A percentile compares a stretch with the other conserved stretches of the same genome.
Conservation (phyloP, 1,140 invertebrate species). For the Hylyphantes graminicola region DNA sequence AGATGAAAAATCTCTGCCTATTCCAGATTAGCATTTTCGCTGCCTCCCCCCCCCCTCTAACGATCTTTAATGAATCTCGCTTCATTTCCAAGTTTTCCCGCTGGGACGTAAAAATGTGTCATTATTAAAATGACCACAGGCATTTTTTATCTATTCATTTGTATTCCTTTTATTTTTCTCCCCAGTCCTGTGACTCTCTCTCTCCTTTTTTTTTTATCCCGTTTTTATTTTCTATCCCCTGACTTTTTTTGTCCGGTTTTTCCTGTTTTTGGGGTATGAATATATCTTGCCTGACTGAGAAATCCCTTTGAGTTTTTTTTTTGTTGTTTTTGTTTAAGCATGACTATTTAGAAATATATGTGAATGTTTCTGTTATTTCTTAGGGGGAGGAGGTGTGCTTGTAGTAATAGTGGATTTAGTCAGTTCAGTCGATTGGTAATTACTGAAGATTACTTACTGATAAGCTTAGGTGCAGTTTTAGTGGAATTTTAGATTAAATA, state of each 20-base stretch:
- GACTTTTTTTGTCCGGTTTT: conserved; percentile 22
- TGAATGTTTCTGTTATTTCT: conserved; percentile 13
- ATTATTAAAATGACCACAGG: conserved; percentile 58
- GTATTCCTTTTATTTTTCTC: conserved; percentile 56
- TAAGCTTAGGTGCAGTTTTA: too few species aligned
- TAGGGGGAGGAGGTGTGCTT: neutral
- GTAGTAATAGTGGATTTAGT: conserved; percentile 27
- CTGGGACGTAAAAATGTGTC: conserved; percentile 58
- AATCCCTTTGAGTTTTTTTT: conserved; percentile 14
- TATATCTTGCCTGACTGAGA: conserved; percentile 23
- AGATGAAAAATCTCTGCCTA: conserved; percentile 57
- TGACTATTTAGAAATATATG: conserved; percentile 27
- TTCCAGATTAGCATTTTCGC: conserved; percentile 58
- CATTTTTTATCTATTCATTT: conserved; percentile 59
- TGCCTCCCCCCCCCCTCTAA: conserved; percentile 26
- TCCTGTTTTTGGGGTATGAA: neutral
- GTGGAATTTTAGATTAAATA: too few species aligned
- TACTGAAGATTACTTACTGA: too few species aligned
- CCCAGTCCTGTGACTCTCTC: conserved; percentile 4
- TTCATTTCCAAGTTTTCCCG: conserved; percentile 57
- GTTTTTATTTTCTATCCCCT: conserved; percentile 6
- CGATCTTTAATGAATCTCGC: conserved; percentile 59
- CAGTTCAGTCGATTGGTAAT: conserved; percentile 10
- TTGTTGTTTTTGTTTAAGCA: conserved; percentile 41
- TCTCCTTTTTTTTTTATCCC: neutral